Evolutionary conservation across 2,797 vertebrate species (phyloP), one percentile per base, ranked within the genome.

Genomic region (Anableps anableps): DNA sequence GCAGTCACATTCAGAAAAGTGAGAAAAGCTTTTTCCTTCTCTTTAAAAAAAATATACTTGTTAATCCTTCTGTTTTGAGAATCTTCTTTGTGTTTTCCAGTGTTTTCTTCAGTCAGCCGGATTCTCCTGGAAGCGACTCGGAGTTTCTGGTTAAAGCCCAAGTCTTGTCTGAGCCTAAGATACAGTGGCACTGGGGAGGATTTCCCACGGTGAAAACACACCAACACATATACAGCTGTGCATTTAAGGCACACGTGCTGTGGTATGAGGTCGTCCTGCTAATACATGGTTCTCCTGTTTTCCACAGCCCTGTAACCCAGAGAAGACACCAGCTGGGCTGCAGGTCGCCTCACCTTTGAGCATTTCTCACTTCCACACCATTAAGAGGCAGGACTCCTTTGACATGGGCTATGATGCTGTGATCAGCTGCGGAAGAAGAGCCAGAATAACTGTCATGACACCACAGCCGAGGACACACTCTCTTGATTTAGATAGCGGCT

Each of bases 111-210:
- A 95, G 87, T 58, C 95, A 90, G 0, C 66, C 91, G 0, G 88
- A 94, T 0, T 96, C 97, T 84, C 96, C 96, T 2, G 98, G 95
- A 93, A 99, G 98, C 21, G 98, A 99, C 93, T 99, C 98, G 0
- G 98, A 99, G 91, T 93, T 99, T 79, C 89, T 97, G 87, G 72
- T 97, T 23, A 96, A 94, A 92, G 71, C 80, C 0, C 93, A 92
- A 0, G 96, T 97, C 81, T 88, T 91, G n/a, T 76, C 92, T 38
- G 97, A 96, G 70, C 96, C 96, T 79, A 96, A 94, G 70, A 91
- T 99, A 91, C 95, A 98, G 88, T 99, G 99, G 98, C 94, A 93
- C 92, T 99, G 99, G 98, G 98, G 98, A 64, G 96, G 90, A 62
- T 96, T 99, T 84, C 98, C 99, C 14, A 86, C 76, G 58, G 0